phyloP scores from a whole-genome alignment of 2,113 vertebrate genomes.

The Anas platyrhynchos region DNA sequence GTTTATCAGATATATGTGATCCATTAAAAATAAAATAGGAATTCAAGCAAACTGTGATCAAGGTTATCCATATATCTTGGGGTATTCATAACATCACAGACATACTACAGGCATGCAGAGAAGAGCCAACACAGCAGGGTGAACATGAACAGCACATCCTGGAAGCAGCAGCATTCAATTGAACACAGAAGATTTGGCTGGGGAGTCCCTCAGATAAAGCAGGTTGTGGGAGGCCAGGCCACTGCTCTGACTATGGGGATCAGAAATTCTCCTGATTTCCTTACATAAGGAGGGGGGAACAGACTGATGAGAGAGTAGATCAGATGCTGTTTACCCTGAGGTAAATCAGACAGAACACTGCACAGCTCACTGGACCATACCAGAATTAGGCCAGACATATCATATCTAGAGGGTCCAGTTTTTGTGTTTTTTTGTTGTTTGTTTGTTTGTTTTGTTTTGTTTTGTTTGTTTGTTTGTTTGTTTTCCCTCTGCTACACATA shows the following conservation, averaged over 20 bases:
- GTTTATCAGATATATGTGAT: background rate
- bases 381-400: conserved; percentile 57
- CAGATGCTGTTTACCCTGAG: conserved; percentile 43
- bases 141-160: conserved; percentile 25
- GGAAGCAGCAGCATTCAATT: conserved; percentile 38
- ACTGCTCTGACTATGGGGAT: background rate
- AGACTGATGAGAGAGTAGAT: background rate
- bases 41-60: conserved; percentile 18
- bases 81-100: background rate
- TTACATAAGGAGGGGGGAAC: background rate
- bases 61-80: background rate
- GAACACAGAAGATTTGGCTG: conserved; percentile 28
- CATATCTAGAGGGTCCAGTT: conserved; percentile 2
- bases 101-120: background rate
- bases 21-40: conserved; percentile 31
- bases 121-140: conserved; percentile 44
- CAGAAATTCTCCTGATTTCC: conserved; percentile 29
- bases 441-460: too few relatives aligned
- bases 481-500: background rate
- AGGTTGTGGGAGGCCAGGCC: conserved; percentile 1
- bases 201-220: conserved; percentile 13
- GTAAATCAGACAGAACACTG: conserved; percentile 52
- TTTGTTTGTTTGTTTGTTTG: background rate
- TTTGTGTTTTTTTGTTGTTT: background rate
- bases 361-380: conserved; percentile 29